phyloP scores from a whole-genome alignment of 2,888 invertebrate genomes.

The Achlya flavicornis region DNA sequence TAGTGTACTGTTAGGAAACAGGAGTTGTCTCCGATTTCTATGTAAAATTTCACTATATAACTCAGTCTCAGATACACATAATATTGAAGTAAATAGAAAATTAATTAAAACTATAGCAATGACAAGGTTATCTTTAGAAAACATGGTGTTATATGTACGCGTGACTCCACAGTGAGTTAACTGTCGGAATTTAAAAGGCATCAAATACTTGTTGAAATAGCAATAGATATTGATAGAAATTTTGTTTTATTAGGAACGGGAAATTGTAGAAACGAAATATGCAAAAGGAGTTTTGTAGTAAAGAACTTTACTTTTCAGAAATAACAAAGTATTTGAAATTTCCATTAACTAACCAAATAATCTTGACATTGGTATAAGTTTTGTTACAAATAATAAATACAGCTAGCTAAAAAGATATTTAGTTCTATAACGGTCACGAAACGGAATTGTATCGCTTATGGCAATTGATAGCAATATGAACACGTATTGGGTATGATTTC shows the following conservation, averaged over 20 bases:
- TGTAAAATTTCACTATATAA: constrained; percentile 39
- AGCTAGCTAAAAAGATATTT: constrained; percentile 15
- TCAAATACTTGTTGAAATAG: constrained; percentile 15
- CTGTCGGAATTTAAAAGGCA: constrained; percentile 14
- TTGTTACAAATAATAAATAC: too few relatives aligned
- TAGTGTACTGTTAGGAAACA: constrained; percentile 65
- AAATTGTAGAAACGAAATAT: constrained; percentile 9
- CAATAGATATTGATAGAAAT: background rate
- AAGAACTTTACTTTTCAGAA: too few relatives aligned
- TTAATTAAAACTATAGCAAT: constrained; percentile 20
- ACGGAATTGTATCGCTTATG: background rate
- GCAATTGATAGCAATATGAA: constrained; percentile 18
- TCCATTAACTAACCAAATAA: too few relatives aligned
- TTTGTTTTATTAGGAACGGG: background rate
- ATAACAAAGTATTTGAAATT: too few relatives aligned
- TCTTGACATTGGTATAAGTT: too few relatives aligned
- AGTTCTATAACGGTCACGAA: background rate
- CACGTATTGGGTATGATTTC: constrained; percentile 30
- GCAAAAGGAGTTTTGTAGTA: too few relatives aligned
- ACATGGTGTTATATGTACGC: constrained; percentile 25
- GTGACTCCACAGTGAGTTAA: constrained; percentile 22
- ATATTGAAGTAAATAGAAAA: constrained; percentile 15
- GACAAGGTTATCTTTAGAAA: constrained; percentile 20
- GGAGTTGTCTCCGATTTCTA: constrained; percentile 58
- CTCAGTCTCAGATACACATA: constrained; percentile 38